Evolutionary conservation across 2,113 vertebrate genomes (phyloP), one percentile per base, ranked within the genome.

Genomic region (Eretmochelys imbricata): DNA sequence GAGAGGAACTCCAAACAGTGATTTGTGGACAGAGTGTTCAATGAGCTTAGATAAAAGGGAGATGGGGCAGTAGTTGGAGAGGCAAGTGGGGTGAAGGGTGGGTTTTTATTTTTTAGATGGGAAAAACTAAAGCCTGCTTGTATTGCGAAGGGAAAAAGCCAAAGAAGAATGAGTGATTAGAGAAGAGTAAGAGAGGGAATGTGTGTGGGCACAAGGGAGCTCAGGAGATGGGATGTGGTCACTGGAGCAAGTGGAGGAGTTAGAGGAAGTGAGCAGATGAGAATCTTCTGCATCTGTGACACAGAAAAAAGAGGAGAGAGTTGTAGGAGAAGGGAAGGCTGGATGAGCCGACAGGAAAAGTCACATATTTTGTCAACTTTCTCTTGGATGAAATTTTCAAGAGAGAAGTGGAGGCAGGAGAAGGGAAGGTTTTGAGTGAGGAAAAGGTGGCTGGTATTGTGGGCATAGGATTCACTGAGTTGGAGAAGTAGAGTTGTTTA

Each of bases 31-130:
- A 54, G 3, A 0, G 38, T 76, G 0, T 38, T 90, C 27, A 54
- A 29, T 46, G 51, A 89, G 48, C 19, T 42, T 65, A 35, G 80
- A 5, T 24, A 51, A 4, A 48, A 80, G 81, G 9, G 35, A 5
- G 11, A 1, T 2, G 6, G 31, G 38, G 31, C 88, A 55, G 1
- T 25, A 0, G 11, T 1, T 51, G 62, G 57, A 48, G 84, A 2
- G 49, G 80, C 82, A 8, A 10, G 6, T 75, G 72, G n/a, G 72
- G 87, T 79, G 22, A 48, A 79, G 24, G 62, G 27, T 46, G 42
- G 24, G 3, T 38, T 0, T 76, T 46, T 42, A 5, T 42, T 38
- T 85, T 87, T 62, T 78, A 82, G 72, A 29, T 53, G 76, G 6
- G 79, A 72, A 14, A 19, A 12, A 29, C 78, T 49, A 31, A 48